These are phyloP conservation scores for Ditylenchus weischeri DNA, from an alignment of 2,888 invertebrate genomes.

Conservation along the genomic window DNA sequence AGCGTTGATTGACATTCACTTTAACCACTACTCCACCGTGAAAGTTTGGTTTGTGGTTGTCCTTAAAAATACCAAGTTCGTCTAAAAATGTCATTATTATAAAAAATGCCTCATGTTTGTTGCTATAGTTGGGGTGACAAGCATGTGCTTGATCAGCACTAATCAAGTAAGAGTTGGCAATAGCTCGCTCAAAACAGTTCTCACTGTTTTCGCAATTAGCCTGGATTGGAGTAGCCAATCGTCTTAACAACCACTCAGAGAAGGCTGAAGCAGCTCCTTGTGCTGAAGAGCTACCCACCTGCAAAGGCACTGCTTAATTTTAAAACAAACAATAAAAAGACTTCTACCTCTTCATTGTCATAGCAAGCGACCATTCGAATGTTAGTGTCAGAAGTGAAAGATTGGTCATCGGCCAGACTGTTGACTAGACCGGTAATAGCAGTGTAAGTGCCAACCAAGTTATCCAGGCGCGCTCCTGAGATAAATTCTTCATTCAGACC, in stretches of 20 bases:
- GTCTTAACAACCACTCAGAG: constrained; percentile 61
- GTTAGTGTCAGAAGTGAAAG: constrained; percentile 59
- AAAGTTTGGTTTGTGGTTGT: constrained; percentile 51
- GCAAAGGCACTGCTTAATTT: neutral
- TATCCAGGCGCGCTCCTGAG: constrained; percentile 63
- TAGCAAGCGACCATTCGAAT: constrained; percentile 62
- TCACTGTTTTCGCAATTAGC: constrained; percentile 12
- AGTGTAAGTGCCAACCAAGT: constrained; percentile 63
- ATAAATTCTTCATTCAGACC: constrained; percentile 63
- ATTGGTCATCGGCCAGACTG: constrained; percentile 47
- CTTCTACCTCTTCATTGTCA: constrained; percentile 63
- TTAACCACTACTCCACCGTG: constrained; percentile 53
- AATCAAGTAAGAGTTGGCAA: constrained; percentile 62
- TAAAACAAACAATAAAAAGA: constrained; percentile 3
- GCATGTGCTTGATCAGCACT: constrained; percentile 59
- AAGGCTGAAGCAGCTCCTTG: constrained; percentile 63
- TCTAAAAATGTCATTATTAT: neutral
- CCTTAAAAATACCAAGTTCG: constrained; percentile 12
- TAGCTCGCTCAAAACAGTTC: constrained; percentile 56
- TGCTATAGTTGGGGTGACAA: constrained; percentile 63
- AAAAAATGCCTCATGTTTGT: constrained; percentile 55
- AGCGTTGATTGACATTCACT: constrained; percentile 63
- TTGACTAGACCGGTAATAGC: constrained; percentile 60
- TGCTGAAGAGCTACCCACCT: constrained; percentile 61
- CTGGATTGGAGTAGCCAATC: constrained; percentile 43